These are phyloP conservation scores for Xanthorhoe designata DNA, from an alignment of 2,888 invertebrate species.

Conservation along the genomic window DNA sequence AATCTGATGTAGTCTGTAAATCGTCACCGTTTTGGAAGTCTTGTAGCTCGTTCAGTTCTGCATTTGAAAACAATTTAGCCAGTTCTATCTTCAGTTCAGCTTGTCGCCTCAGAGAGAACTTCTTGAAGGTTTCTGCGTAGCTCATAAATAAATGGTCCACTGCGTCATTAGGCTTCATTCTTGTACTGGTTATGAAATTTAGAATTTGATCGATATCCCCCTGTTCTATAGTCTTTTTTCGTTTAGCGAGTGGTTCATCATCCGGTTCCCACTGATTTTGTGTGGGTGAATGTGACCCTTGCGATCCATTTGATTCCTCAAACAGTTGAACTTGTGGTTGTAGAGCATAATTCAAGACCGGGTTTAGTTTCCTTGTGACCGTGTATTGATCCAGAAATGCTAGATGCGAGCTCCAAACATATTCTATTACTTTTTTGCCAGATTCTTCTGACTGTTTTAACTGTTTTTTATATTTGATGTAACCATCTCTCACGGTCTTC, in stretches of 20 bases:
- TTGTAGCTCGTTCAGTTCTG: slow-evolving; percentile 33
- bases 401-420: slow-evolving; percentile 50
- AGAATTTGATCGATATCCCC: slow-evolving; percentile 28
- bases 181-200: slow-evolving; percentile 10
- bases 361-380: slow-evolving; percentile 31
- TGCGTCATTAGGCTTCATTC: slow-evolving; percentile 26
- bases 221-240: slow-evolving; percentile 21
- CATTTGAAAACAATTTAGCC: slow-evolving; percentile 41
- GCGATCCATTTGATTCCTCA: slow-evolving; percentile 18
- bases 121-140: slow-evolving; percentile 44
- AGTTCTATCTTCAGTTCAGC: slow-evolving; percentile 43
- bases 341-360: slow-evolving; percentile 14
- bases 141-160: slow-evolving; percentile 43
- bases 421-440: slow-evolving; percentile 46
- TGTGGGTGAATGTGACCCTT: slow-evolving; percentile 8
- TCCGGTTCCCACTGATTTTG: slow-evolving; percentile 16
- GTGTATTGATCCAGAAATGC: slow-evolving; percentile 47
- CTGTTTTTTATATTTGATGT: slow-evolving; percentile 53
- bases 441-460: slow-evolving; percentile 37
- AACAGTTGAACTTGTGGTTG: slow-evolving; percentile 28
- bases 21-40: slow-evolving; percentile 20
- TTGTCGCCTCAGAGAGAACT: slow-evolving; percentile 39
- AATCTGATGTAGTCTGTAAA: slow-evolving; percentile 20
- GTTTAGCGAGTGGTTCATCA: slow-evolving; percentile 24
- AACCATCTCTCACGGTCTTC: slow-evolving; percentile 56